Evolutionary conservation across 2,797 vertebrate species (phyloP), one percentile per base, ranked within the genome.

Genomic region (Streptopelia turtur): DNA sequence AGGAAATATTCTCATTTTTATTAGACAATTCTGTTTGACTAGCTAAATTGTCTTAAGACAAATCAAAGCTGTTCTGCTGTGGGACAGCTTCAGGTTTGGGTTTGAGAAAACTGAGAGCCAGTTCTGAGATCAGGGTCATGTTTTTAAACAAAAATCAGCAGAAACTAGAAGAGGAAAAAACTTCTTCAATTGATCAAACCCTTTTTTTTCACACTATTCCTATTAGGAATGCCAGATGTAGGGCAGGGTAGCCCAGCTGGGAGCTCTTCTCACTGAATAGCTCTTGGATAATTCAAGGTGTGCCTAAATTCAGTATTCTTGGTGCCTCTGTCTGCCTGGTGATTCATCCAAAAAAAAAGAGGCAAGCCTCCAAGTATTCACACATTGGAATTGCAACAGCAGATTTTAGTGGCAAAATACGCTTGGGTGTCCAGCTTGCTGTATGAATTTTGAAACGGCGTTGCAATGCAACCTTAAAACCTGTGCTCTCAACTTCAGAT

Each of bases 361-460:
- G 20, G 20, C 57, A 66, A 83, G 55, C 15, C 11, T 41, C 30
- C 0, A 6, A 13, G 7, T 21, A 27, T 33, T 61, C 41, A 1
- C 16, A 21, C 0, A 1, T 9, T 81, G 65, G 41, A 24, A 22
- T 4, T 7, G 9, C 30, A n/a, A 3, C 28, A 39, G 31, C 71
- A 11, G 63, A 28, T 75, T 43, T 64, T 31, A 59, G 13, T 53
- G 69, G 31, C 30, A 7, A 15, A 49, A 13, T 16, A 6, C 50
- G 39, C 11, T 22, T 16, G 18, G 16, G 11, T 37, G 50, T 45
- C n/a, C 61, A 64, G 41, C 25, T 61, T 65, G 37, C 45, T 2
- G 0, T 16, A 0, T 25, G 16, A 17, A 13, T 37, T 28, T n/a
- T 59, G 57, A 55, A 24, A 20, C 47, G 21, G 1, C 21, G 6